Conservation (phyloP, 2,113 vertebrate genomes). For the Prunella himalayana region DNA sequence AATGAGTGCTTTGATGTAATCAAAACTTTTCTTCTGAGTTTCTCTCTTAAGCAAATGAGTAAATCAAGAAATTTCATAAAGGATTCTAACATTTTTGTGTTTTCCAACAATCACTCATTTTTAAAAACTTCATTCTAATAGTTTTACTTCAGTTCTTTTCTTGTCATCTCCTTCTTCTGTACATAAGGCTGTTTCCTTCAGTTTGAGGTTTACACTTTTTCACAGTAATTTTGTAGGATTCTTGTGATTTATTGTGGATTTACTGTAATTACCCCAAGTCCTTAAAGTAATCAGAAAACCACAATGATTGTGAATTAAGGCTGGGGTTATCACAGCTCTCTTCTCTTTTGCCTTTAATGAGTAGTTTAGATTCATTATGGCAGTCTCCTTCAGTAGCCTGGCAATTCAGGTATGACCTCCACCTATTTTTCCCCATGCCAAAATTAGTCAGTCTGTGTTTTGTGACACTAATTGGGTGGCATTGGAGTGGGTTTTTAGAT, state of each 20-base stretch:
- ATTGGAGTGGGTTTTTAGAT: rapidly evolving
- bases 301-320: rapidly evolving
- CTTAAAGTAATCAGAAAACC: background rate
- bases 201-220: background rate
- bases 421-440: background rate
- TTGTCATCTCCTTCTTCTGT: background rate
- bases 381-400: background rate
- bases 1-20: background rate
- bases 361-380: background rate
- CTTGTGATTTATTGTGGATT: background rate
- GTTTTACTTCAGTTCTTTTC: background rate
- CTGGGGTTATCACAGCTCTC: background rate
- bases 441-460: background rate
- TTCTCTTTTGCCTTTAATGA: background rate
- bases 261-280: background rate
- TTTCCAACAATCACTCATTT: background rate
- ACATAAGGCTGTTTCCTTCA: background rate
- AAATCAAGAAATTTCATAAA: background rate
- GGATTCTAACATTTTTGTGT: background rate
- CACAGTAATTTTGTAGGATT: background rate
- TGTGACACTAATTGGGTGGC: background rate
- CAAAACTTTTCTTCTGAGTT: background rate
- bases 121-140: background rate
- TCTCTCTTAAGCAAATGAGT: background rate
- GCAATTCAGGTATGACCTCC: background rate